Base-by-base conservation (phyloP, 2,888 invertebrate genomes). In the Smittia sp. region DNA sequence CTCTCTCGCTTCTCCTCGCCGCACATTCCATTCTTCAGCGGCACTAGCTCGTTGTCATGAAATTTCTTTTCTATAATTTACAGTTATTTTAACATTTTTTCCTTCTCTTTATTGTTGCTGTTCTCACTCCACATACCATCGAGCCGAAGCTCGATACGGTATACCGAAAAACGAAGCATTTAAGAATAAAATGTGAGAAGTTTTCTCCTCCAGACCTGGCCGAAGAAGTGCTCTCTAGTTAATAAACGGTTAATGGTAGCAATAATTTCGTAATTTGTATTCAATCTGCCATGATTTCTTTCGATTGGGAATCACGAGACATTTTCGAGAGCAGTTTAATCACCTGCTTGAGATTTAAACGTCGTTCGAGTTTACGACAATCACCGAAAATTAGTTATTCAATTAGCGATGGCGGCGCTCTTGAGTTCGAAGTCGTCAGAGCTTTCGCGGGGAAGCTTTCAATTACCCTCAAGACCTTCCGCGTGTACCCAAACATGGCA, bases 21-120 rank as follows among this genome's bases (percentile, higher is more conserved):
- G 32, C 65, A 65, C 41, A 67, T 67, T 67, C 67, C 67, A 67
- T 67, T 67, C 67, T 67, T 67, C 39, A 41, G 41, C 22, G 58
- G 58, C 58, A 58, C 58, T 58, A 58, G 58, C 58, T 58, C n/a
- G 58, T 58, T 58, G 58, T 58, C 58, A 63, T 27, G 63, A 63
- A 58, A 63, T 63, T 63, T 63, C 27, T 63, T 22, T 63, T 52
- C 69, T 52, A 46, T 69, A 52, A 69, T 69, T 69, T 69, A 69
- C 69, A 69, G 69, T 69, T 69, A 69, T 52, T 27, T 22, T 25
- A 39, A 69, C 69, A 69, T 63, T 63, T 27, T 63, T 63, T 63
- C 27, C 22, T 63, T 25, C 63, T 63, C 27, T 58, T 22, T 58
- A 22, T 58, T 58, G 13, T 58, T 58, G 18, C 58, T 27, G 63